These are phyloP conservation scores for Picus viridis DNA, from an alignment of 2,797 vertebrate genomes.

Conservation along the genomic window DNA sequence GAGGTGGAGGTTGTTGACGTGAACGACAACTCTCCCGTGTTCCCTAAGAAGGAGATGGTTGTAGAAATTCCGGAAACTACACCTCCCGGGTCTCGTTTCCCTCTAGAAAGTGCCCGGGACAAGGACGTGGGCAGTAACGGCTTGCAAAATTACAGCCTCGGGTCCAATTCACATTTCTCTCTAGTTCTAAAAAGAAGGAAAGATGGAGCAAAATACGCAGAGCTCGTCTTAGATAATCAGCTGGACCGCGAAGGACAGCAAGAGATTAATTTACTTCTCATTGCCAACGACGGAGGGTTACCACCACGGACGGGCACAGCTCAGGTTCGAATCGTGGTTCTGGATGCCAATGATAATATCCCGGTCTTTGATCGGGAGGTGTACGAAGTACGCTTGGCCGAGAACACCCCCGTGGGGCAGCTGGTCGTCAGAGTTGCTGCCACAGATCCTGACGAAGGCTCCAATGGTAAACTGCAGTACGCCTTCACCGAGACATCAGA, in stretches of 20 bases:
- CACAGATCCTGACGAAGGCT: conserved; percentile 84
- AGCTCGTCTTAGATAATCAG: no score
- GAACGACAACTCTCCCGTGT: no score
- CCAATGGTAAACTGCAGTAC: conserved; percentile 85
- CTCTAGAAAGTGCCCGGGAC: conserved; percentile 77
- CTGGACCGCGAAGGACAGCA: conserved; percentile 77
- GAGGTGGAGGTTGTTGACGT: no score
- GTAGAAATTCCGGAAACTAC: no score
- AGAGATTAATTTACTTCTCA: conserved; percentile 83
- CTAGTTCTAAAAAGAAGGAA: no score
- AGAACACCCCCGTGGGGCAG: conserved; percentile 83
- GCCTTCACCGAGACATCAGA: conserved; percentile 74
- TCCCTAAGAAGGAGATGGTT: no score
- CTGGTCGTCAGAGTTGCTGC: conserved; percentile 84
- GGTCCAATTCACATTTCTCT: not conserved
- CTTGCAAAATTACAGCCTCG: conserved; percentile 72
- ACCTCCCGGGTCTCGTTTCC: conserved; percentile 71
- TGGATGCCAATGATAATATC: conserved; percentile 90
- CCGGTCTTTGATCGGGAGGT: conserved; percentile 82
- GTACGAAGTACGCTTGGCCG: conserved; percentile 85
- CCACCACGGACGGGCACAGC: conserved; percentile 84
- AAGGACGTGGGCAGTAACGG: conserved; percentile 70
- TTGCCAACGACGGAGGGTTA: conserved; percentile 84
- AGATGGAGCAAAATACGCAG: no score
- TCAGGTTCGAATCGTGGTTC: conserved; percentile 83